A percentile compares a stretch with the other conserved stretches of the same genome.
Evolutionary conservation across 1,140 invertebrate species (phyloP).

Genomic region (Drosophila kurseongensis): DNA sequence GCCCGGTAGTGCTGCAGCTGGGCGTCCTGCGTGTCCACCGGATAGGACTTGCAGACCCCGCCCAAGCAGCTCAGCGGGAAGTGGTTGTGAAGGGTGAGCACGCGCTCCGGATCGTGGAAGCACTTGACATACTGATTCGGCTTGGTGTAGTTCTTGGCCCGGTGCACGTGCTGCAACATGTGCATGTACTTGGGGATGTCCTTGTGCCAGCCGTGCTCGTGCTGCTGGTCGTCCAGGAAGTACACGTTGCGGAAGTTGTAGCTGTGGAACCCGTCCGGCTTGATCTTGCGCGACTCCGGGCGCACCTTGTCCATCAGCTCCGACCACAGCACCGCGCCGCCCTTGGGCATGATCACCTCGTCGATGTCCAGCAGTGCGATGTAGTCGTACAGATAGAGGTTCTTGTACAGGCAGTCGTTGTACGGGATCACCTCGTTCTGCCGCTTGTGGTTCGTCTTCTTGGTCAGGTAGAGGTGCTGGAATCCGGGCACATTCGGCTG

Average conservation of each 20-base stretch:
- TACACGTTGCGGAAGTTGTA: constrained; percentile 98
- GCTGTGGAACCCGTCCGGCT: constrained; percentile 90
- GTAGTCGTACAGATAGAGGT: constrained; percentile 95
- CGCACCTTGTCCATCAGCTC: constrained; percentile 91
- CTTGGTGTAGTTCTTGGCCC: constrained; percentile 96
- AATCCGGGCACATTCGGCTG: constrained; percentile 95
- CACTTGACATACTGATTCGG: constrained; percentile 97
- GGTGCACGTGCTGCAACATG: constrained; percentile 96
- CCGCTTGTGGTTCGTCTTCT: constrained; percentile 95
- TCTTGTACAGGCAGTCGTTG: constrained; percentile 98
- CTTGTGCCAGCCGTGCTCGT: constrained; percentile 92
- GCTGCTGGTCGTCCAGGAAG: constrained; percentile 96
- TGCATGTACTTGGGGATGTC: constrained; percentile 96
- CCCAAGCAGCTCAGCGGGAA: constrained; percentile 95
- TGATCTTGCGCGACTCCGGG: constrained; percentile 88
- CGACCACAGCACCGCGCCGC: constrained; percentile 90
- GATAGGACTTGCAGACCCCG: constrained; percentile 93
- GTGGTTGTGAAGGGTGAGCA: constrained; percentile 96
- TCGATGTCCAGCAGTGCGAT: constrained; percentile 96
- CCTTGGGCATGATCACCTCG: constrained; percentile 97
- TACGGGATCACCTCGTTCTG: constrained; percentile 98
- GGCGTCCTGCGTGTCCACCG: constrained; percentile 92
- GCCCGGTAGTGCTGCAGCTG: constrained; percentile 97
- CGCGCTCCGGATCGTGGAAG: constrained; percentile 96
- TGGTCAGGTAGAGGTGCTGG: constrained; percentile 94